Base-by-base conservation (phyloP, 2,113 vertebrate species). In the Percopsis transmontana region DNA sequence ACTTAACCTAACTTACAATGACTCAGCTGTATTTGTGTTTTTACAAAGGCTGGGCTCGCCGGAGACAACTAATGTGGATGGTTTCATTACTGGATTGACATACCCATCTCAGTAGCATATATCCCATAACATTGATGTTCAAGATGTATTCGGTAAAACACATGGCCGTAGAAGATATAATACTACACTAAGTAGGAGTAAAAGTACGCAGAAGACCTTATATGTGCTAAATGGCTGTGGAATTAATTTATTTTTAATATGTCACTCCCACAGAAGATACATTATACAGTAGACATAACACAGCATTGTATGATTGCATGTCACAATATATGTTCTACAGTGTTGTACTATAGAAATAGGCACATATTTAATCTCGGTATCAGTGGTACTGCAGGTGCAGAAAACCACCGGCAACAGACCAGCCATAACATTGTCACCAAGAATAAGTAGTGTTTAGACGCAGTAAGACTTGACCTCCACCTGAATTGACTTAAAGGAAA, bases 211-310 rank as follows among this genome's bases (percentile, higher is more conserved):
- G 8, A 70, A 12, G 19, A n/a, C n/a, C 50, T 33, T 18, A 2
- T 16, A 27, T 14, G 20, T 13, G 1, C 44, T 62, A 14, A 38
- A 8, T 52, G 14, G 2, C 0, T 18, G 27, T 72, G 70, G 66
- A 86, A 82, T 81, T 68, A 74, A 77, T 70, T 62, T 52, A 53
- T 33, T 87, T 88, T 87, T 14, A 70, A 68, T 72, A 74, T 58
- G 52, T 66, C 77, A 74, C 45, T 74, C 70, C 72, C 67, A 84
- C 66, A 83, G 58, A 12, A 60, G 10, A 77, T 45, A 70, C 8
- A 41, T 33, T 18, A 68, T 74, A 24, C 50, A 58, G 47, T n/a
- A 66, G 40, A 76, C 27, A 54, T 48, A 54, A 69, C 27, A 52
- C n/a, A 52, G 53, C 10, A 5, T 60, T 39, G 24, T 56, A 70